Evolutionary conservation across 2,797 vertebrate genomes (phyloP).

Genomic region (Botia kubotai): DNA sequence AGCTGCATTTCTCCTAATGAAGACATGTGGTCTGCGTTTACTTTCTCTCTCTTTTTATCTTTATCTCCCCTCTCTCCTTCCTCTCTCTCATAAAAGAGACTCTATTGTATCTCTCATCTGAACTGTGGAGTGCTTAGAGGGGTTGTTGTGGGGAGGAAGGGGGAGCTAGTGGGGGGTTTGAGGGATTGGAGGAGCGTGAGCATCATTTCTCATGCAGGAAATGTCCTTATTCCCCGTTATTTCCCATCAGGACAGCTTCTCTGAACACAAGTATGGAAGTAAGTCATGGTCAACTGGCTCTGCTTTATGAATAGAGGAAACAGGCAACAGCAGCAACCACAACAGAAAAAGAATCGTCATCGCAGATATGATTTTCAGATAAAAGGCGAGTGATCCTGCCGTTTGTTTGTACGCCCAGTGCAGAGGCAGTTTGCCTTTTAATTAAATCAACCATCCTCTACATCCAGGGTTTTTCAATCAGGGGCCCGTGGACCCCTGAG

Average conservation of each 20-base stretch:
- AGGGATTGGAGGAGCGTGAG: conserved; percentile 44
- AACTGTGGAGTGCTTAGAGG: conserved; percentile 54
- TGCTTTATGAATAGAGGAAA: conserved; percentile 58
- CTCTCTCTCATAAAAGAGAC: conserved; percentile 64
- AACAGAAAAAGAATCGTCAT: conserved; percentile 64
- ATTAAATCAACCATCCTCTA: conserved; percentile 18
- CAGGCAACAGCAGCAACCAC: conserved; percentile 66
- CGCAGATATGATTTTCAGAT: conserved; percentile 67
- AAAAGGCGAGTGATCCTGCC: conserved; percentile 66
- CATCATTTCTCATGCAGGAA: conserved; percentile 52
- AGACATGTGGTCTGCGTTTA: conserved; percentile 79
- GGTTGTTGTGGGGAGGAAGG: conserved; percentile 31
- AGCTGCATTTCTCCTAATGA: conserved; percentile 63
- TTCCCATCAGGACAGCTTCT: conserved; percentile 37
- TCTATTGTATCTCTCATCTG: conserved; percentile 62
- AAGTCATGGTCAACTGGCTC: conserved; percentile 73
- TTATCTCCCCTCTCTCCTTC: conserved; percentile 62
- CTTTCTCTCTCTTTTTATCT: conserved; percentile 41
- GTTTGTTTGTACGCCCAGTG: conserved; percentile 42
- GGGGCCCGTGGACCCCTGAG: neutral
- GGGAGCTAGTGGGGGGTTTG: conserved; percentile 10
- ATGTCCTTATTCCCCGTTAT: conserved; percentile 43
- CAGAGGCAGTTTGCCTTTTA: neutral
- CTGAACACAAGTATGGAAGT: conserved; percentile 57
- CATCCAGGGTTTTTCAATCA: neutral